Evolutionary conservation across 2,888 invertebrate genomes (phyloP), one percentile per base, ranked within the genome.

Genomic region (Belgica antarctica): DNA sequence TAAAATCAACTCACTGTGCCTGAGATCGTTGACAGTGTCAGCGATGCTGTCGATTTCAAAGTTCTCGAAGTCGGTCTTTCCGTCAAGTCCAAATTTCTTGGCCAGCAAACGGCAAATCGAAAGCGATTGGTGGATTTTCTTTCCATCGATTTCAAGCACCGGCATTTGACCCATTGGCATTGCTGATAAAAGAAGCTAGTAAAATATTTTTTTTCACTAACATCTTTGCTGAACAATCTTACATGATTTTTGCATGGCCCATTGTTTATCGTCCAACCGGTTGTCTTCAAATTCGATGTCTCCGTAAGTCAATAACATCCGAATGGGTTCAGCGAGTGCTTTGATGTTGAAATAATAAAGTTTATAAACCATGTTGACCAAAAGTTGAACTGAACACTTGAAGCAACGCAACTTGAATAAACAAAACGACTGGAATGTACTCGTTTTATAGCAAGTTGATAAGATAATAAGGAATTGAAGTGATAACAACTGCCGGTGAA

Each of bases 251-350:
- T n/a, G 2, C 24, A 17, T 52, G 7, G 68, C 52, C 68, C 68
- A 68, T 22, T 34, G 31, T 2, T 68, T 24, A 5, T 1, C n/a
- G 0, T 78, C 71, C 15, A 87, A 74, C 12, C 87, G 82, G 61
- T 77, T 75, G 76, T 87, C 87, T 74, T 86, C 84, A 74, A 86
- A 88, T 24, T 84, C 82, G 52, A 84, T 77, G 5, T 82, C 83
- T 1, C 84, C 84, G 73, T 87, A 87, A 1, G 83, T 82, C 62
- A 88, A 77, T n/a, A 88, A 78, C 72, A 85, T 80, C 41, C 87
- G 81, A 62, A 83, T 81, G 1, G 84, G 81, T 76, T 88, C 88
- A 0, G 81, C 87, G 22, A 87, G 76, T 22, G 83, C 87, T 76
- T 82, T 85, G 27, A 84, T 74, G 61, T 82, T 78, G 77, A 87